These are phyloP conservation scores for Penaeus vannamei DNA, from an alignment of 1,140 invertebrate genomes.

Conservation along the genomic window DNA sequence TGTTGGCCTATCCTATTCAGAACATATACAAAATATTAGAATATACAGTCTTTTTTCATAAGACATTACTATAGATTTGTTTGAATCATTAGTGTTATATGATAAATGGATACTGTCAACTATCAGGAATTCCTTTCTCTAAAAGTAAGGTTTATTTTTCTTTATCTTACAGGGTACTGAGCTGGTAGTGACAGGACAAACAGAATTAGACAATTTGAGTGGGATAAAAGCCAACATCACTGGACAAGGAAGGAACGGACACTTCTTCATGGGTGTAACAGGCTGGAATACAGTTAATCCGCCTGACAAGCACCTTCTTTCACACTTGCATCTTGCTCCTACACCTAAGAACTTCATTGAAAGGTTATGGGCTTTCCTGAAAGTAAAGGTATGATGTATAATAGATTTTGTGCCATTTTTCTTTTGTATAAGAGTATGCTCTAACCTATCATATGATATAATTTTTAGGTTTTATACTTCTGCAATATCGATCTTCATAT, in stretches of 20 bases:
- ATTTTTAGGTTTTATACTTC: not conserved
- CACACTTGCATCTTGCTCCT: conserved; percentile 66
- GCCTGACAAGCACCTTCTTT: conserved; percentile 64
- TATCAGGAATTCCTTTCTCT: not conserved
- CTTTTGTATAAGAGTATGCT: not conserved
- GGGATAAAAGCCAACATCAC: conserved; percentile 58
- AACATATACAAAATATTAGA: too few relatives aligned
- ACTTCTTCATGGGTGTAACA: conserved; percentile 65
- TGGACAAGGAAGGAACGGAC: conserved; percentile 63
- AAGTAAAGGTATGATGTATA: conserved; percentile 59
- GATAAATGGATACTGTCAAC: not conserved
- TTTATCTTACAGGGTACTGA: conserved; percentile 43
- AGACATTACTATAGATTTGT: too few relatives aligned
- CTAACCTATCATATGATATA: too few relatives aligned
- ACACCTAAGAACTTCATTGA: conserved; percentile 67
- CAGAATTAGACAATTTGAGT: not conserved
- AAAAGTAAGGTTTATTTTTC: not conserved
- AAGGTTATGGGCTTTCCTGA: conserved; percentile 68
- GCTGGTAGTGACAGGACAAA: conserved; percentile 52
- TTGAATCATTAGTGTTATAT: not conserved
- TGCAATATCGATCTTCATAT: too few relatives aligned
- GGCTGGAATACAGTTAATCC: conserved; percentile 66
- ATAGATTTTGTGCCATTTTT: not conserved
- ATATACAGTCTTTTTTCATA: too few relatives aligned
- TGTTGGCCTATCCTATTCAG: too few relatives aligned